A percentile compares a stretch with the other conserved stretches of the same genome.
phyloP scores from a whole-genome alignment of 2,888 invertebrate genomes.

The Tribolium freemani region DNA sequence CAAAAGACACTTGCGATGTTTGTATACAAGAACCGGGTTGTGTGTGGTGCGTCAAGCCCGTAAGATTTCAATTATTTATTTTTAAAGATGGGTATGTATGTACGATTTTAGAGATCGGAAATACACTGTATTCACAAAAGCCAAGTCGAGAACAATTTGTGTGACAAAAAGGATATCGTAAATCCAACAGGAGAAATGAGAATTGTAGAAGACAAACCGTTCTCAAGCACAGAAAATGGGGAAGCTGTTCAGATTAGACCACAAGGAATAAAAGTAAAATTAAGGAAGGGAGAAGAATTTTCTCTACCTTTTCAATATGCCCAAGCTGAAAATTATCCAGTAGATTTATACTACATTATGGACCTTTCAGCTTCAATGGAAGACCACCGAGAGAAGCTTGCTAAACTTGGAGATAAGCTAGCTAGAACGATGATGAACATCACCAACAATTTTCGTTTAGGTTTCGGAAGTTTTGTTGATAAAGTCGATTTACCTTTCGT shows the following conservation, averaged over 20 bases:
- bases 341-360: conserved; percentile 87
- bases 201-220: conserved; percentile 48
- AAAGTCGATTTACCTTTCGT: conserved; percentile 77
- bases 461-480: conserved; percentile 79
- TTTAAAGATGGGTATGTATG: conserved; percentile 7
- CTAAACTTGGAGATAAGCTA: conserved; percentile 69
- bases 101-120: conserved; percentile 12
- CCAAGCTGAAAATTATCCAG: conserved; percentile 81
- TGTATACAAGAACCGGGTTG: conserved; percentile 69
- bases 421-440: conserved; percentile 71
- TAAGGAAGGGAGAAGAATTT: conserved; percentile 69
- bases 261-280: conserved; percentile 69
- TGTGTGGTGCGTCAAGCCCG: conserved; percentile 68
- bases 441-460: conserved; percentile 76
- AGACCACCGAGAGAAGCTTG: conserved; percentile 71
- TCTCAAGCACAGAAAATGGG: conserved; percentile 48
- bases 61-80: conserved; percentile 45
- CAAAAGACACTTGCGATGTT: conserved; percentile 66
- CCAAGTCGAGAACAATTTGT: conserved; percentile 16
- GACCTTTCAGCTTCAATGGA: conserved; percentile 83
- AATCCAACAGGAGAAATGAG: conserved; percentile 50
- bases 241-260: conserved; percentile 71
- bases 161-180: conserved; percentile 44
- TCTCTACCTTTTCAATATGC: conserved; percentile 70
- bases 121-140: conserved; percentile 30